Evolutionary conservation across 2,797 vertebrate species (phyloP).

Genomic region (Trematomus bernacchii): DNA sequence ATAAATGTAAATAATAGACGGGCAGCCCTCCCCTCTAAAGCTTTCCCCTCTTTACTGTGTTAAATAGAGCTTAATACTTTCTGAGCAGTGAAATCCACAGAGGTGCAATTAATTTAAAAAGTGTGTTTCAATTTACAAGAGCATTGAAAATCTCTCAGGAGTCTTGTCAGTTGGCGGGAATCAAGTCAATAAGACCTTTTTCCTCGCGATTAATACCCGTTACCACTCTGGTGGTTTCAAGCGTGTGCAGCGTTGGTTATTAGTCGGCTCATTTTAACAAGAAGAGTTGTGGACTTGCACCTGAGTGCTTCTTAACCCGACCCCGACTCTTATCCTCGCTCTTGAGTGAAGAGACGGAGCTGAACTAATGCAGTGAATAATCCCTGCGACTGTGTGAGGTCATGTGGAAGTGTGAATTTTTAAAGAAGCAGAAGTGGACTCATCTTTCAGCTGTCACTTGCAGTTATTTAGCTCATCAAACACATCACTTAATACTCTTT

Average conservation of each 20-base stretch:
- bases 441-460: not conserved
- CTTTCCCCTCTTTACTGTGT: conserved; percentile 15
- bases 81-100: conserved; percentile 27
- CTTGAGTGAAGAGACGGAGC: conserved; percentile 42
- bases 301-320: conserved; percentile 24
- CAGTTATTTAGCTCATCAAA: not conserved
- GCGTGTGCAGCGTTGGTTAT: conserved; percentile 9
- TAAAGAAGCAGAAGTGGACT: conserved; percentile 19
- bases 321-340: conserved; percentile 19
- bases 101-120: conserved; percentile 55
- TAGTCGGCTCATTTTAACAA: conserved; percentile 37
- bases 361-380: conserved; percentile 40
- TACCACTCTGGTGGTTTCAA: conserved; percentile 19
- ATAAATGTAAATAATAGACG: conserved; percentile 25
- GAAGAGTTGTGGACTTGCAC: conserved; percentile 37
- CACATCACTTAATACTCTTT: not conserved
- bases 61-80: conserved; percentile 27
- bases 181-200: conserved; percentile 35
- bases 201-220: conserved; percentile 20
- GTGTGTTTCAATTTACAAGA: conserved; percentile 55
- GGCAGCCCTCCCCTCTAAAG: conserved; percentile 4
- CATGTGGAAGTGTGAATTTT: conserved; percentile 28
- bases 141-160: conserved; percentile 27
- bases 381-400: not conserved
- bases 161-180: conserved; percentile 32